A percentile compares a stretch with the other conserved stretches of the same genome.
Evolutionary conservation across 2,797 vertebrate species (phyloP).

Genomic region (Gallinago solitaria): DNA sequence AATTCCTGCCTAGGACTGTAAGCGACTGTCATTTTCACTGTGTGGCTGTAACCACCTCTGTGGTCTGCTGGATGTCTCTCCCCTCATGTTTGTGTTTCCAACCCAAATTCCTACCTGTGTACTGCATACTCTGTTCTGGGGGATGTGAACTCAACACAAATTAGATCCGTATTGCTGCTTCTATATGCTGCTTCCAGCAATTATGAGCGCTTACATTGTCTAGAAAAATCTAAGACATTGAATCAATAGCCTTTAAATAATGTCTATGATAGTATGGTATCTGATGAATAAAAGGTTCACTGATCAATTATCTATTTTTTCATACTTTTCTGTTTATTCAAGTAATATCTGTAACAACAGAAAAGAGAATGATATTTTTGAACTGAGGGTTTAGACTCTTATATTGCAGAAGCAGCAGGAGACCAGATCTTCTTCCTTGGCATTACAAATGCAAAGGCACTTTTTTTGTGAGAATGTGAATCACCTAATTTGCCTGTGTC

Average conservation of each 20-base stretch:
- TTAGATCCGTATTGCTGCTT: rapidly evolving
- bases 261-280: not conserved
- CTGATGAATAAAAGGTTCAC: not conserved
- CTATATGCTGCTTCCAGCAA: rapidly evolving
- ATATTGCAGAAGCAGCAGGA: not conserved
- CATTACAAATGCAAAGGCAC: not conserved
- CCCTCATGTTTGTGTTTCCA: not conserved
- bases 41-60: not conserved
- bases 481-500: not conserved
- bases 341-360: not conserved
- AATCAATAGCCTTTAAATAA: rapidly evolving
- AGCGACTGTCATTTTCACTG: not conserved
- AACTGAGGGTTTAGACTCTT: not conserved
- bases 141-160: not conserved
- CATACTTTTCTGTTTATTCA: not conserved
- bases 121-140: rapidly evolving
- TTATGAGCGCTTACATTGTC: not conserved
- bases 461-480: not conserved
- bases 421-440: not conserved
- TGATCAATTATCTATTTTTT: not conserved
- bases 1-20: not conserved
- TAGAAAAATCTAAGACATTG: not conserved
- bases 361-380: not conserved
- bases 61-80: rapidly evolving
- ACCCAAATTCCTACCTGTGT: rapidly evolving